phyloP scores from a whole-genome alignment of 2,888 invertebrate genomes.

The Tetropium fuscum region DNA sequence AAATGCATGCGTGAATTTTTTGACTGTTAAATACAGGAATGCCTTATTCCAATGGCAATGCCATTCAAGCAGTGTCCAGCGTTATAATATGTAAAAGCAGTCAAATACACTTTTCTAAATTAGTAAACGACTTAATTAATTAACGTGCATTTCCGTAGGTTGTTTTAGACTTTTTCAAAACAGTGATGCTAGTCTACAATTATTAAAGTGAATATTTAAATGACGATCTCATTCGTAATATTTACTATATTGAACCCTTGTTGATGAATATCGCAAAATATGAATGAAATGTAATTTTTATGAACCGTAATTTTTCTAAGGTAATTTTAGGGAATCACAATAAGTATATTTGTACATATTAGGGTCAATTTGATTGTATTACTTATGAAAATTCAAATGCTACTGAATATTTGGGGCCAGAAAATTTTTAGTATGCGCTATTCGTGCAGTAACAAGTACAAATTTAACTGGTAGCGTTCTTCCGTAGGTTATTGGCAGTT shows the following conservation, averaged over 20 bases:
- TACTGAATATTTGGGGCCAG: constrained; percentile 1
- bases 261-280: neutral
- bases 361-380: constrained; percentile 12
- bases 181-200: constrained; percentile 21
- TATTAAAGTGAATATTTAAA: constrained; percentile 1
- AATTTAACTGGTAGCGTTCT: neutral
- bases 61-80: neutral
- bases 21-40: constrained; percentile 4
- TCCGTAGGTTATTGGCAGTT: neutral
- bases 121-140: neutral
- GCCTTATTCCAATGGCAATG: neutral
- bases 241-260: constrained; percentile 2
- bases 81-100: neutral
- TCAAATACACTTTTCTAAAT: constrained; percentile 1
- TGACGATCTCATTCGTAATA: constrained; percentile 16
- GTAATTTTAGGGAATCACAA: constrained; percentile 17
- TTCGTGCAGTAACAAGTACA: neutral
- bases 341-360: constrained; percentile 15
- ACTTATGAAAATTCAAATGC: constrained; percentile 25
- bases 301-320: constrained; percentile 12
- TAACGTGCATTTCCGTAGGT: no score
- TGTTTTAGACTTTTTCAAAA: no score
- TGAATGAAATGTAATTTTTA: constrained; percentile 7
- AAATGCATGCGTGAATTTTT: neutral
- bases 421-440: neutral